Evolutionary conservation across 2,888 invertebrate genomes (phyloP).

Genomic region (Cylloceria caligata): DNA sequence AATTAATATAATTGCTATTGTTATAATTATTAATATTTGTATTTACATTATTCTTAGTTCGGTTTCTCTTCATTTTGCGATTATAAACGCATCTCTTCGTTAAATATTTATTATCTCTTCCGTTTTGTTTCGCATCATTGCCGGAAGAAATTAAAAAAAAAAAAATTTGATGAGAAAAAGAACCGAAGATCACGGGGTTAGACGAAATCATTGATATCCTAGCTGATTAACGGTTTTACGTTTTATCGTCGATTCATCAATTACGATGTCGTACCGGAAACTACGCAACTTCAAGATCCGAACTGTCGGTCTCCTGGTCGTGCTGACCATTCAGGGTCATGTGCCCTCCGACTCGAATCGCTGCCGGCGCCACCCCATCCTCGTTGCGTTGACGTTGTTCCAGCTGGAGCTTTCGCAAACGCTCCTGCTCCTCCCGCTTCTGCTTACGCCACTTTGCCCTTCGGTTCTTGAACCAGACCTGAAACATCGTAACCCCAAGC

Average conservation of each 20-base stretch:
- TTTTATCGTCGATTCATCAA: constrained; percentile 11
- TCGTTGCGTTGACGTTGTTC: constrained; percentile 86
- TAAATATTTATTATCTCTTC: constrained; percentile 21
- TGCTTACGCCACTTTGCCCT: constrained; percentile 98
- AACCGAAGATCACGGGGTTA: constrained; percentile 65
- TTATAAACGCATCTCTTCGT: constrained; percentile 39
- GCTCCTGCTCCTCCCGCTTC: constrained; percentile 94
- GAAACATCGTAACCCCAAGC: constrained; percentile 69
- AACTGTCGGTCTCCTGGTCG: constrained; percentile 87
- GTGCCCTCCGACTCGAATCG: constrained; percentile 77
- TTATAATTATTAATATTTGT: constrained; percentile 40
- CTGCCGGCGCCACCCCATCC: constrained; percentile 78
- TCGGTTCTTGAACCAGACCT: constrained; percentile 99
- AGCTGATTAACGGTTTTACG: constrained; percentile 15
- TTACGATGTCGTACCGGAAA: constrained; percentile 58
- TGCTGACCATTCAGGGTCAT: constrained; percentile 77
- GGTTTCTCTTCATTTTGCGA: constrained; percentile 52
- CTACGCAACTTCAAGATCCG: constrained; percentile 93
- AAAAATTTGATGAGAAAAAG: constrained; percentile 39
- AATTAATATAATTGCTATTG: constrained; percentile 38
- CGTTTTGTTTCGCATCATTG: constrained; percentile 5
- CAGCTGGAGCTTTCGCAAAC: constrained; percentile 92
- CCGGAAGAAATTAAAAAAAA: not conserved
- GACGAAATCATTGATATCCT: constrained; percentile 38
- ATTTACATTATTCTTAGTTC: constrained; percentile 66